These are phyloP conservation scores for Pardosa pseudoannulata DNA, from an alignment of 2,888 invertebrate genomes.

Conservation along the genomic window DNA sequence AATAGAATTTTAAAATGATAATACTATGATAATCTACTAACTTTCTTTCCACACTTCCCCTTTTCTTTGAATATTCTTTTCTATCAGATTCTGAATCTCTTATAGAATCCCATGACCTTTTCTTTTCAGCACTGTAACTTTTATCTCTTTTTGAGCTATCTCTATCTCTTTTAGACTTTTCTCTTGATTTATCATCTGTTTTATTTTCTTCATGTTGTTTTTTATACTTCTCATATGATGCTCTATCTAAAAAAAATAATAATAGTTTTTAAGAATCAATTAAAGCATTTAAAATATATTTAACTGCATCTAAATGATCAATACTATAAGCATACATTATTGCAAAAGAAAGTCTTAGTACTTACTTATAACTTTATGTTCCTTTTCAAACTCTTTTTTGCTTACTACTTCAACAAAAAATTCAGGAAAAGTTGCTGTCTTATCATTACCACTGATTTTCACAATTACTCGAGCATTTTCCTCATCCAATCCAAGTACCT, in stretches of 20 bases:
- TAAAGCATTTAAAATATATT: too few species aligned
- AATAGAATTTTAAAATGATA: too few species aligned
- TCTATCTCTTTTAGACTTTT: slow-evolving; percentile 19
- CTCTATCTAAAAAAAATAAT: slow-evolving; percentile 59
- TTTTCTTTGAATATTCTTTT: slow-evolving; percentile 23
- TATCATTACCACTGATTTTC: slow-evolving; percentile 83
- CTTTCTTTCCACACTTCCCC: slow-evolving; percentile 47
- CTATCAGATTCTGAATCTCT: background rate
- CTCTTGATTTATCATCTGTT: background rate
- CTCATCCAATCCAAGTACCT: slow-evolving; percentile 89
- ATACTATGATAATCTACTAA: too few species aligned
- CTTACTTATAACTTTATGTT: slow-evolving; percentile 92
- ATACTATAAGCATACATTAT: too few species aligned
- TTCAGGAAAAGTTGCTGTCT: slow-evolving; percentile 86
- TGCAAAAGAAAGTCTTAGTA: too few species aligned
- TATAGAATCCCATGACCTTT: background rate
- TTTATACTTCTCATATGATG: slow-evolving; percentile 72
- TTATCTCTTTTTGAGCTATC: slow-evolving; percentile 18
- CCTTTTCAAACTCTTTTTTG: slow-evolving; percentile 87
- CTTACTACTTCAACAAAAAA: slow-evolving; percentile 87
- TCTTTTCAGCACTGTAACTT: background rate
- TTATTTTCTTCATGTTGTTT: slow-evolving; percentile 51
- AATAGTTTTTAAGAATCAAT: too few species aligned
- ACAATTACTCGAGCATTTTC: slow-evolving; percentile 88
- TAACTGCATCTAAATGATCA: too few species aligned